Base-by-base conservation (phyloP, 1,140 invertebrate species). In the Manduca sexta region DNA sequence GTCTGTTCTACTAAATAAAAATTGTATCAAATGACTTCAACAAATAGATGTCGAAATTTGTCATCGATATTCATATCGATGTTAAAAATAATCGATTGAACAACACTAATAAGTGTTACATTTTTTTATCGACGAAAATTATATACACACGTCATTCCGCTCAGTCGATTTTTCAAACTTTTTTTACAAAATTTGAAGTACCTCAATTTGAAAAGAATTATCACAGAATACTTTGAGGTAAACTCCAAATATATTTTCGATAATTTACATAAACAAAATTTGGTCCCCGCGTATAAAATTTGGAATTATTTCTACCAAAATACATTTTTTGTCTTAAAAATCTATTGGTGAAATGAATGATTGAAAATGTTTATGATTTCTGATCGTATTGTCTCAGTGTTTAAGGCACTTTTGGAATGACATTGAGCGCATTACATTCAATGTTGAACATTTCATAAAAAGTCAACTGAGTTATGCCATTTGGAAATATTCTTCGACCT, bases 181-280 rank as follows among this genome's bases (percentile, higher is more conserved):
- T 52, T 46, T 43, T 56, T 45, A 60, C 54, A 52, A 45, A 63
- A 78, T 76, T 78, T 79, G 80, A 81, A 84, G 80, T 52, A 49
- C 80, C 76, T 69, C 78, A 79, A 70, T 56, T 74, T 78, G 69
- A 74, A 77, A 68, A 84, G 63, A 80, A 69, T 75, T 84, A 84
- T 84, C 80, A 84, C 80, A 84, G 80, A 81, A 84, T 71, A 70
- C 59, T 71, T 67, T 74, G 80, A 82, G 78, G 78, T 49, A 45
- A 62, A 49, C 75, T 80, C 76, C 76, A 84, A 84, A 82, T 68
- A 51, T 37, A 58, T 56, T 46, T 26, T 26, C 49, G 33, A 29
- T 35, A 45, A 45, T 46, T 37, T 12, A 42, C 34, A 26, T 2
- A 21, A 35, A 26, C 10, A 57, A 68, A 65, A 57, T 71, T 74